Base-by-base conservation (phyloP, 2,113 vertebrate species). In the Cardinalis cardinalis region DNA sequence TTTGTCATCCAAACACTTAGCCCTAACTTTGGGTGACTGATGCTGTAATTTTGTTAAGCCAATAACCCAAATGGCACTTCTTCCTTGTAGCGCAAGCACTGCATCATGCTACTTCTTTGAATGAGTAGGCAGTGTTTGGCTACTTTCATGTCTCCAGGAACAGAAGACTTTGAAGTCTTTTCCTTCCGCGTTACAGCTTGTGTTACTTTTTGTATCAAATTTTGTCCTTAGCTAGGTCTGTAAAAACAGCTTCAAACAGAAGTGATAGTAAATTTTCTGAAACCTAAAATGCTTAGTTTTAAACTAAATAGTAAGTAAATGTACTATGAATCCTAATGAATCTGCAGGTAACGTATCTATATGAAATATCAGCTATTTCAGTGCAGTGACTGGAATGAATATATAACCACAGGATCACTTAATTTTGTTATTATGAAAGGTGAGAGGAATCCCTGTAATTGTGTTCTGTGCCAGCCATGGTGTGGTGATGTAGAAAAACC, bases 321-420 rank as follows among this genome's bases (percentile, higher is more conserved):
- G 24, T 53, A 59, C 15, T 26, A 16, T 23, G 66, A 80, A 40
- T 66, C 8, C 17, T 71, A 28, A 12, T 52, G 24, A 73, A 32
- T 38, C 29, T 79, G 14, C 40, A 40, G 24, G 18, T 71, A 24
- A 40, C n/a, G 9, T 10, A 6, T 18, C 8, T 73, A 2, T 70
- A 0, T 69, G 61, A 89, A 83, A 40, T 46, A 41, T 1, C 12
- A 17, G 18, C 53, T 41, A 1, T 34, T 69, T 46, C 21, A 40
- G 44, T 40, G 43, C 40, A 56, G 9, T 48, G 58, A 51, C n/a
- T 34, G 55, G 31, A 14, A 51, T 26, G 31, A 56, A 16, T n/a
- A 14, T 40, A 18, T 0, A 4, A 38, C 28, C 0, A 0, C 34
- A 52, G 31, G 18, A 23, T 64, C 6, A 5, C 36, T 63, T 61